Evolutionary conservation across 2,888 invertebrate species (phyloP).

Genomic region (Mystacides longicornis): DNA sequence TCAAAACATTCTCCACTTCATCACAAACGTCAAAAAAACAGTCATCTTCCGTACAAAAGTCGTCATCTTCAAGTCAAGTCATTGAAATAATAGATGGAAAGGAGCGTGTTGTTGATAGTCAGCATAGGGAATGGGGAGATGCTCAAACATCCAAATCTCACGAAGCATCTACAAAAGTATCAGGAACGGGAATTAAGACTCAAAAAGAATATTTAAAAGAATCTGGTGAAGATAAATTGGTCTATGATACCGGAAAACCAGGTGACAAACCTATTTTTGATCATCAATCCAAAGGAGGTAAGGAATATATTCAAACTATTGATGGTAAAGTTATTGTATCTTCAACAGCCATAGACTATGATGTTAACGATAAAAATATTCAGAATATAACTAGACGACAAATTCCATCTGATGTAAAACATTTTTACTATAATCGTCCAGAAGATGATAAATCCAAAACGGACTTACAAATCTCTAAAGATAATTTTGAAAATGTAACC

Average conservation of each 20-base stretch:
- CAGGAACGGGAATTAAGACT: constrained; percentile 52
- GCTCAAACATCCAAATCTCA: constrained; percentile 42
- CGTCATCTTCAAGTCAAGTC: constrained; percentile 56
- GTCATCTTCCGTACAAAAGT: constrained; percentile 50
- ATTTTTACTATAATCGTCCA: constrained; percentile 5
- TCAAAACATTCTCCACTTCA: constrained; percentile 39
- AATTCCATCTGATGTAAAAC: neutral
- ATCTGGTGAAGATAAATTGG: constrained; percentile 47
- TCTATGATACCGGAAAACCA: constrained; percentile 50
- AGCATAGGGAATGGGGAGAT: constrained; percentile 52
- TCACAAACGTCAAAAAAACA: constrained; percentile 44
- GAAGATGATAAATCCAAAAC: constrained; percentile 18
- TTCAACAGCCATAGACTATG: constrained; percentile 28
- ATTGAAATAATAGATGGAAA: constrained; percentile 60
- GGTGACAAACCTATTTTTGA: constrained; percentile 40
- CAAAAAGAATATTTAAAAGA: constrained; percentile 48
- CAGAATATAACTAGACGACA: too few relatives aligned
- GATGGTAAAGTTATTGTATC: constrained; percentile 29
- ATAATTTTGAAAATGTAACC: constrained; percentile 1
- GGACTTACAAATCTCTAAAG: neutral
- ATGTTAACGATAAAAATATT: constrained; percentile 11
- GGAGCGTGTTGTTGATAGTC: constrained; percentile 52
- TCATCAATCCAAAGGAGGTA: constrained; percentile 16
- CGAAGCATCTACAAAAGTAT: constrained; percentile 47
- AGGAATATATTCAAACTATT: constrained; percentile 31